phyloP scores from a whole-genome alignment of 2,888 invertebrate species.

The Sarcophaga subvicina region DNA sequence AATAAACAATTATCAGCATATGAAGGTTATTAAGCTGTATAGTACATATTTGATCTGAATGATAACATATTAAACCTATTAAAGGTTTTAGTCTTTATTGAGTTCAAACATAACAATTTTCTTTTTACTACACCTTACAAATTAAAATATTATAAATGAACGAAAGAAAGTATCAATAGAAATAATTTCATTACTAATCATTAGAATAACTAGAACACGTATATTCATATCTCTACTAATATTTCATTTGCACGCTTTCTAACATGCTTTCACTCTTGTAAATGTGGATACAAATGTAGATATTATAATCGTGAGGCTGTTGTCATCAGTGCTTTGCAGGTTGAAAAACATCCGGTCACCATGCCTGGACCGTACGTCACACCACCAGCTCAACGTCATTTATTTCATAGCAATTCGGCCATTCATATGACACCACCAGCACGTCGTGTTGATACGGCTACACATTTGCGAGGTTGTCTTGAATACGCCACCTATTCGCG shows the following conservation, averaged over 20 bases:
- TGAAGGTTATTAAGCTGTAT: too few relatives aligned
- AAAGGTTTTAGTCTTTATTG: too few relatives aligned
- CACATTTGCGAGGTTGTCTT: constrained; percentile 72
- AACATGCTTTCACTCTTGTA: constrained; percentile 71
- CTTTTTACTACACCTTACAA: too few relatives aligned
- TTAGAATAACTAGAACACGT: too few relatives aligned
- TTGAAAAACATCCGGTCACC: constrained; percentile 94
- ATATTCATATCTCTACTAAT: too few relatives aligned
- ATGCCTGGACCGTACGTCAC: constrained; percentile 92
- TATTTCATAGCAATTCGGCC: constrained; percentile 84
- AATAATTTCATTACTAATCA: too few relatives aligned
- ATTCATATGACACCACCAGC: constrained; percentile 88
- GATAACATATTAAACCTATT: too few relatives aligned
- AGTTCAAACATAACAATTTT: too few relatives aligned
- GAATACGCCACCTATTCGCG: constrained; percentile 74
- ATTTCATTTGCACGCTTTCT: constrained; percentile 64
- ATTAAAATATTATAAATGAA: too few relatives aligned
- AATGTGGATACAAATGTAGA: constrained; percentile 82
- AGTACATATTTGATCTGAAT: too few relatives aligned
- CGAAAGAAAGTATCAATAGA: too few relatives aligned
- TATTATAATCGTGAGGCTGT: constrained; percentile 96
- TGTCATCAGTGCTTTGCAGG: constrained; percentile 95
- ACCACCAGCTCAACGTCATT: constrained; percentile 85
- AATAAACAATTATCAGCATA: too few relatives aligned
- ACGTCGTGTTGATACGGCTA: constrained; percentile 83